Evolutionary conservation across 1,140 invertebrate species (phyloP).

Genomic region (Phymorhynchus buccinoides): DNA sequence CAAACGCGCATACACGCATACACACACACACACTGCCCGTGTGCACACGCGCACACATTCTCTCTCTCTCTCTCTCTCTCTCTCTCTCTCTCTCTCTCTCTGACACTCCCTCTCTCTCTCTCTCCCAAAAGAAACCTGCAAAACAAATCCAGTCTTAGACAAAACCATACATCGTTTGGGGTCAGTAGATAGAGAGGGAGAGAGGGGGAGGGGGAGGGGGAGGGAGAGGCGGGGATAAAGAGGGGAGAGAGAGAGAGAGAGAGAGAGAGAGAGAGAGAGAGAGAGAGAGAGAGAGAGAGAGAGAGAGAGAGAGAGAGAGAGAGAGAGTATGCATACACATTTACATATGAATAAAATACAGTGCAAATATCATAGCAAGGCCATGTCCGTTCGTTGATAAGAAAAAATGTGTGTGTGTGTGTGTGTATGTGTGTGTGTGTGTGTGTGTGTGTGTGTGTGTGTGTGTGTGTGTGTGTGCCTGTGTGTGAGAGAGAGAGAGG

Average conservation of each 20-base stretch:
- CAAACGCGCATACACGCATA: not conserved
- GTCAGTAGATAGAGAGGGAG: slow-evolving; percentile 15
- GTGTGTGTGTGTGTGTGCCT: not conserved
- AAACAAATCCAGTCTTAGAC: not conserved
- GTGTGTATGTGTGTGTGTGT: not conserved
- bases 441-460: slow-evolving; percentile 21
- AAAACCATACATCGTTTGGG: not conserved
- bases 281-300: not conserved
- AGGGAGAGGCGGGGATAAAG: not conserved
- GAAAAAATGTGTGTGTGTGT: not conserved
- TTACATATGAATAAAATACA: too few relatives aligned
- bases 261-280: not conserved
- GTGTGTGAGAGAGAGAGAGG: not conserved
- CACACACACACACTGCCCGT: slow-evolving; percentile 35
- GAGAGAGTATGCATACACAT: too few relatives aligned
- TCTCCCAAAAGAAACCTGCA: too few relatives aligned
- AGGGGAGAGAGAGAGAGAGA: slow-evolving; percentile 9
- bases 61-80: too few relatives aligned
- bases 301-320: not conserved
- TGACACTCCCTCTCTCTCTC: slow-evolving; percentile 5
- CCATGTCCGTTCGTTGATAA: too few relatives aligned
- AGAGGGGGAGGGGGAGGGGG: slow-evolving; percentile 4
- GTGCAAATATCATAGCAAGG: too few relatives aligned
- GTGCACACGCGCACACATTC: not conserved
- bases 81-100: not conserved